Conservation (phyloP, 2,113 vertebrate species). For the Lathamus discolor region DNA sequence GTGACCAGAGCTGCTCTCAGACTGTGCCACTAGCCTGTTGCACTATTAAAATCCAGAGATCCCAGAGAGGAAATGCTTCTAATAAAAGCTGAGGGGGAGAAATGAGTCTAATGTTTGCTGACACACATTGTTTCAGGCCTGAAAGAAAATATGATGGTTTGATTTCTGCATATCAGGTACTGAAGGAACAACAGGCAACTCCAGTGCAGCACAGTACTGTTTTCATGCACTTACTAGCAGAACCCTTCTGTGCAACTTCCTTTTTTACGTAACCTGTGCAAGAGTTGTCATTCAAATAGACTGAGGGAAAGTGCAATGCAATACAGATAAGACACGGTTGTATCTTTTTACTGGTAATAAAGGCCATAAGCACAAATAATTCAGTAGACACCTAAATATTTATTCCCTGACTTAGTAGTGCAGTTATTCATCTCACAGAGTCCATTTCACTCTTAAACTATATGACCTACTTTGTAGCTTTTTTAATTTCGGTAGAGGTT, state of each 20-base stretch:
- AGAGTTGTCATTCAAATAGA: constrained; percentile 14
- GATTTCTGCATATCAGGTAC: not conserved
- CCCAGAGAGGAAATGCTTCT: not conserved
- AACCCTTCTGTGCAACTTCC: not conserved
- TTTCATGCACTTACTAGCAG: not conserved
- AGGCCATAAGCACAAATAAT: not conserved
- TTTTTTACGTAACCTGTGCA: not conserved
- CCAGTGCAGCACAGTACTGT: not conserved
- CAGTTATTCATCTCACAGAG: not conserved
- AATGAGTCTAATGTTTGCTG: not conserved
- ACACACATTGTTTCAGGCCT: not conserved
- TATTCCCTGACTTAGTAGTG: not conserved
- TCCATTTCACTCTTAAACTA: not conserved
- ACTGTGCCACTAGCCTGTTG: not conserved
- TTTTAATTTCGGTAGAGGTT: not conserved
- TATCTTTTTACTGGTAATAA: not conserved
- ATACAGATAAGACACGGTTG: not conserved
- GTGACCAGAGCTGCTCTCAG: not conserved
- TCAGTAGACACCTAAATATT: not conserved
- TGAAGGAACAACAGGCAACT: not conserved
- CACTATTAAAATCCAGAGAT: not conserved
- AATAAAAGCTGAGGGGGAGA: not conserved
- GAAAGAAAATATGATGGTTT: not conserved
- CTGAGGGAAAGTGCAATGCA: constrained; percentile 5
- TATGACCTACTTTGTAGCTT: not conserved